Conservation (phyloP, 2,888 invertebrate species). For the Parascotia fuliginaria region DNA sequence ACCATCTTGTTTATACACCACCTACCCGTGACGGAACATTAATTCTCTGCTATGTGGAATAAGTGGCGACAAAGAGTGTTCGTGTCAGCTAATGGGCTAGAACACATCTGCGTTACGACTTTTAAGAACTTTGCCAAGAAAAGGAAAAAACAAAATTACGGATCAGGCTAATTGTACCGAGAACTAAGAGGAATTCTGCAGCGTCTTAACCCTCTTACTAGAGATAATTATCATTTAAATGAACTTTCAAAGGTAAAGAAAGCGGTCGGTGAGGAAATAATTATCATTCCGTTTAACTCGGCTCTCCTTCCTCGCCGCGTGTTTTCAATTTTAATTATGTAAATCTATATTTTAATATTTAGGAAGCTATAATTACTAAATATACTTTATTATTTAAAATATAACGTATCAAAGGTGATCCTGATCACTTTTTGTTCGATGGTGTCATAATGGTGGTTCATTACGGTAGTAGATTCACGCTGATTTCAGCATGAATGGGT, state of each 20-base stretch:
- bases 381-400: too few relatives aligned
- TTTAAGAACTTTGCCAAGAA: constrained; percentile 54
- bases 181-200: constrained; percentile 33
- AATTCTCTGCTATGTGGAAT: constrained; percentile 71
- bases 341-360: constrained; percentile 21
- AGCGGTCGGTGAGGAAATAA: constrained; percentile 35
- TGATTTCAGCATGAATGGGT: too few relatives aligned
- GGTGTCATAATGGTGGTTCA: too few relatives aligned
- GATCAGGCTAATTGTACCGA: constrained; percentile 41
- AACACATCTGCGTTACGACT: constrained; percentile 62
- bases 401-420: too few relatives aligned
- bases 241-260: constrained; percentile 37
- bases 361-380: neutral
- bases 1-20: constrained; percentile 73
- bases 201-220: constrained; percentile 38
- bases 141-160: constrained; percentile 34
- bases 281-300: constrained; percentile 36
- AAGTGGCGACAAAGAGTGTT: constrained; percentile 72
- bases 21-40: constrained; percentile 67
- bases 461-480: too few relatives aligned
- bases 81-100: constrained; percentile 66
- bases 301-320: constrained; percentile 22
- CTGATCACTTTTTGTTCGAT: too few relatives aligned
- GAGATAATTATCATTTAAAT: constrained; percentile 60
- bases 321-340: constrained; percentile 36